Evolutionary conservation across 2,797 vertebrate genomes (phyloP).

Genomic region (Anisognathus igniventris): DNA sequence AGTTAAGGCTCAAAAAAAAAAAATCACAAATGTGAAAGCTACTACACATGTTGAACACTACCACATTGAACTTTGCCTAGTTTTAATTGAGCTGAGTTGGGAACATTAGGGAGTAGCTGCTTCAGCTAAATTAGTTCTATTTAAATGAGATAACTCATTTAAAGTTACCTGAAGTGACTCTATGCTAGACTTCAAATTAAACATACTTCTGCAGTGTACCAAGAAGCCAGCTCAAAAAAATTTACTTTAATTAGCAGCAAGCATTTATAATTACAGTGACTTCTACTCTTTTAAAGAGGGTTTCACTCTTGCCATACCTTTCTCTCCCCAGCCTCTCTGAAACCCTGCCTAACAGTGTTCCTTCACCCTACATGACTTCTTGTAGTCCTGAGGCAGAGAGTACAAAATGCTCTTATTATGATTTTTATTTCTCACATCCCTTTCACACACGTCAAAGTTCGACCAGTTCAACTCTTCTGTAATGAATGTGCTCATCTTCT

Average conservation of each 20-base stretch:
- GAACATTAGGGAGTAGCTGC: background rate
- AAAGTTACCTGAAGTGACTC: slow-evolving; percentile 41
- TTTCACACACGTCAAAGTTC: background rate
- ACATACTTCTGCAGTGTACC: background rate
- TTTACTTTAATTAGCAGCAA: background rate
- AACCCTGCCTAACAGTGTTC: background rate
- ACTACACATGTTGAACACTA: background rate
- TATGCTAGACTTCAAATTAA: background rate
- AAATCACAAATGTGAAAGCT: background rate
- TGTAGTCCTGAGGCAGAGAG: background rate
- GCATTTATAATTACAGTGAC: background rate
- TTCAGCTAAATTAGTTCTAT: slow-evolving; percentile 4
- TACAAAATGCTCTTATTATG: background rate
- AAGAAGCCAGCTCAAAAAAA: background rate
- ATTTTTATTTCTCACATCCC: background rate
- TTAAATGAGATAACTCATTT: slow-evolving; percentile 34
- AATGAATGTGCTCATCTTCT: background rate
- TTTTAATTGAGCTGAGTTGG: background rate
- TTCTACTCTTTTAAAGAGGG: background rate
- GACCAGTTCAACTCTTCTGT: background rate
- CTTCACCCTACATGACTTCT: background rate
- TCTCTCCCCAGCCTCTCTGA: background rate
- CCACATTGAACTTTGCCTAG: background rate
- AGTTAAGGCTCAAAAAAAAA: background rate
- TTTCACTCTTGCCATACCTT: background rate